phyloP scores from a whole-genome alignment of 2,888 invertebrate genomes.

The Malthinus seriepunctatus region DNA sequence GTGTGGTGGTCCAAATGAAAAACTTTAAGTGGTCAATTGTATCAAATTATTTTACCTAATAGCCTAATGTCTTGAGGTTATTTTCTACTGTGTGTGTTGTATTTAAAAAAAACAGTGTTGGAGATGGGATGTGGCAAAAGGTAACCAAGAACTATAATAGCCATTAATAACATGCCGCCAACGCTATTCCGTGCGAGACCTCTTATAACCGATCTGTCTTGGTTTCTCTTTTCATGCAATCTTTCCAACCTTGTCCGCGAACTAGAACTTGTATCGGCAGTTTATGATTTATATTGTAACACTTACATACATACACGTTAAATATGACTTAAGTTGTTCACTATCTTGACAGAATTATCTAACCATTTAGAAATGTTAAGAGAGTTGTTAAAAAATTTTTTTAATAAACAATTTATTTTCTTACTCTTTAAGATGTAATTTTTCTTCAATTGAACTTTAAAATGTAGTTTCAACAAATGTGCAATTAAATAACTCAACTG shows the following conservation, averaged over 20 bases:
- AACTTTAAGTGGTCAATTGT: constrained; percentile 2
- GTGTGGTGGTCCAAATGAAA: not conserved
- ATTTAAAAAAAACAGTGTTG: constrained; percentile 8
- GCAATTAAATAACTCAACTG: no score
- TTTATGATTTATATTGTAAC: constrained; percentile 40
- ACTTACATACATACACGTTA: constrained; percentile 37
- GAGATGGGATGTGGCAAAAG: constrained; percentile 25
- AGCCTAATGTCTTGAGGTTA: constrained; percentile 5
- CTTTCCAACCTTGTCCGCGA: constrained; percentile 35
- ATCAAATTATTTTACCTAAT: constrained; percentile 4
- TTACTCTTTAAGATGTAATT: not conserved
- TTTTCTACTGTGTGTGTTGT: not conserved
- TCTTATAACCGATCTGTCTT: constrained; percentile 50
- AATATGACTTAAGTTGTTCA: constrained; percentile 14
- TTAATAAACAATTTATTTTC: constrained; percentile 1
- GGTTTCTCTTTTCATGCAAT: constrained; percentile 24
- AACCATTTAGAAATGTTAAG: constrained; percentile 10
- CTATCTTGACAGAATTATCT: constrained; percentile 17
- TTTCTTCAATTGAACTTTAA: no score
- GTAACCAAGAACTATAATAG: constrained; percentile 44
- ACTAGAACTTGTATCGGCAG: constrained; percentile 39
- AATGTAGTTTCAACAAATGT: no score
- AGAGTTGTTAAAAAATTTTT: constrained; percentile 5
- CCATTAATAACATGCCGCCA: constrained; percentile 52
- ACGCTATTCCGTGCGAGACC: constrained; percentile 51